These are phyloP conservation scores for Australoheros scitulus DNA, from an alignment of 2,113 vertebrate species.

Conservation along the genomic window DNA sequence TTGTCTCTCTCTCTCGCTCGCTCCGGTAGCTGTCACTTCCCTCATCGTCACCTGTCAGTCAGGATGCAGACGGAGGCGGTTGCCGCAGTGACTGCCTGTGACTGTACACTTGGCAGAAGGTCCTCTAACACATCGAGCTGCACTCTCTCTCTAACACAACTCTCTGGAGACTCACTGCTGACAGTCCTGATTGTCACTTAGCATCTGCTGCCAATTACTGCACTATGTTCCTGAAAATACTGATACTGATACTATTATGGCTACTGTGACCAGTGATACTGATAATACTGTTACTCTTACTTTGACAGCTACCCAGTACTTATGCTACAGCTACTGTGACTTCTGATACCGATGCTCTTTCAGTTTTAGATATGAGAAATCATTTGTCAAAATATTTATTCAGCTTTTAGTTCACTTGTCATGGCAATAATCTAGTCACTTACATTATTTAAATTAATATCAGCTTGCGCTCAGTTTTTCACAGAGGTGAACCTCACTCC, in stretches of 20 bases:
- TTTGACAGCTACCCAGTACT: neutral
- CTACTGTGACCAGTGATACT: neutral
- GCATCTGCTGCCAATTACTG: conserved; percentile 49
- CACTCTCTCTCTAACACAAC: conserved; percentile 1
- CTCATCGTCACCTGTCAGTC: conserved; percentile 56
- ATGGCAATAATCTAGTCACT: neutral
- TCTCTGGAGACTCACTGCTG: conserved; percentile 39
- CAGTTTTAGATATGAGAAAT: neutral
- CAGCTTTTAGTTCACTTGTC: neutral
- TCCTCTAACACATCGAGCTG: conserved; percentile 32
- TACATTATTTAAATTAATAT: neutral
- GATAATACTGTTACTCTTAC: neutral
- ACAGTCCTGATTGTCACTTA: conserved; percentile 49
- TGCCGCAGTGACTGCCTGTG: conserved; percentile 24
- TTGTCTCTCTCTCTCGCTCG: conserved; percentile 25
- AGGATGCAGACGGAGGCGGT: conserved; percentile 46
- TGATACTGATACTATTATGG: neutral
- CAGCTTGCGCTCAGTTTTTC: neutral
- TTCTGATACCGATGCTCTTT: neutral
- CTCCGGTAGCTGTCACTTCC: conserved; percentile 51
- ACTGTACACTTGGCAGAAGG: conserved; percentile 63
- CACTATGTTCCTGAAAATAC: conserved; percentile 15
- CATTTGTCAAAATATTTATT: neutral
- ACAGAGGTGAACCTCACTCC: neutral
- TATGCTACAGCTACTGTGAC: neutral